Evolutionary conservation across 2,888 invertebrate genomes (phyloP).

Genomic region (Catocala sponsa): DNA sequence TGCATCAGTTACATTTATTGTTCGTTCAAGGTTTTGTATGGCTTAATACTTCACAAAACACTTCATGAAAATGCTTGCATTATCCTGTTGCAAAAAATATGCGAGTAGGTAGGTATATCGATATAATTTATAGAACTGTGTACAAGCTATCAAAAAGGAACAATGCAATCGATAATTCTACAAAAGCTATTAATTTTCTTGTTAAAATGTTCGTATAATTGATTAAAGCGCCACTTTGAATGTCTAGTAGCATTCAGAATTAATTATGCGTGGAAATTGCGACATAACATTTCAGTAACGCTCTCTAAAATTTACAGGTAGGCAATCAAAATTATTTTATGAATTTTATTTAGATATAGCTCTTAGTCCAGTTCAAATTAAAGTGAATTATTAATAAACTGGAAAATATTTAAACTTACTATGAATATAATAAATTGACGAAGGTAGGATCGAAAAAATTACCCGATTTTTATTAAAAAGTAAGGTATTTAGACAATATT

Average conservation of each 20-base stretch:
- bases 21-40: constrained; percentile 33
- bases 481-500: too few relatives aligned
- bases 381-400: too few relatives aligned
- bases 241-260: not conserved
- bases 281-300: not conserved
- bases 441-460: too few relatives aligned
- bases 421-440: too few relatives aligned
- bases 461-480: too few relatives aligned
- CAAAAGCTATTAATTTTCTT: not conserved
- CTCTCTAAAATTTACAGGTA: too few relatives aligned
- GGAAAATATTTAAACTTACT: too few relatives aligned
- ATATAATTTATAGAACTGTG: too few relatives aligned
- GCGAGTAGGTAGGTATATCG: not conserved
- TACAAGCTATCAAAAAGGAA: not conserved
- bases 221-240: not conserved
- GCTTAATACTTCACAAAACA: constrained; percentile 15
- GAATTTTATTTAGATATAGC: too few relatives aligned
- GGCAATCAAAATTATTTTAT: not conserved
- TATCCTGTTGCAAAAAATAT: not conserved
- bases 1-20: constrained; percentile 21
- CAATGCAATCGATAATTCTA: not conserved
- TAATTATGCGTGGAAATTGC: constrained; percentile 6
- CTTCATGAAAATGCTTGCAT: constrained; percentile 3
- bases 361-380: too few relatives aligned
- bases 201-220: constrained; percentile 1